Percentiles rank a stretch among this genome's conserved stretches.
Conservation (phyloP, 2,888 invertebrate genomes). For the Clusia tigrina region DNA sequence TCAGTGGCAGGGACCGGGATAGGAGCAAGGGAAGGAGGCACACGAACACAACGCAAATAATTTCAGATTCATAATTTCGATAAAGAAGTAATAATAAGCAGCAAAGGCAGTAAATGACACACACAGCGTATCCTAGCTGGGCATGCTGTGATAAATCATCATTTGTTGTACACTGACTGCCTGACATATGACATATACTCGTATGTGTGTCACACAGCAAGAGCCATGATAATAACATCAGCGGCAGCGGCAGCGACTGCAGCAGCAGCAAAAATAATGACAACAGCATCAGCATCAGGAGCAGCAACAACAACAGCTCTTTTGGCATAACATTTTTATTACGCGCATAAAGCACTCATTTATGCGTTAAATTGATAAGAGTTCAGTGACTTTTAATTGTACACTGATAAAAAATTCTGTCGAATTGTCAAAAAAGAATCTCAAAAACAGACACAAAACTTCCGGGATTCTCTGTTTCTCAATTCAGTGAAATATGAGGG, state of each 20-base stretch:
- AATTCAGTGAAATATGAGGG: too few relatives aligned
- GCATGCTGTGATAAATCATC: slow-evolving; percentile 4
- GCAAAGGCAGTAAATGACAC: not conserved
- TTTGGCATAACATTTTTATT: not conserved
- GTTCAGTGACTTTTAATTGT: not conserved
- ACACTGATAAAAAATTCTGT: not conserved
- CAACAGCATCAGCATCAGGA: too few relatives aligned
- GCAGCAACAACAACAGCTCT: too few relatives aligned
- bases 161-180: not conserved
- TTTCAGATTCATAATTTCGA: slow-evolving; percentile 2
- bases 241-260: too few relatives aligned
- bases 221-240: not conserved
- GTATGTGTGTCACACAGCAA: not conserved
- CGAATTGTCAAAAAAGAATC: too few relatives aligned
- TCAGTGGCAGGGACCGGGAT: too few relatives aligned
- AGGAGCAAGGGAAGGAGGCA: too few relatives aligned
- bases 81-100: not conserved
- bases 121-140: not conserved
- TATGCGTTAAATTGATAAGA: not conserved
- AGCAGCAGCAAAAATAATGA: too few relatives aligned
- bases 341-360: not conserved
- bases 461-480: too few relatives aligned
- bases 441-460: too few relatives aligned
- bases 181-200: not conserved
- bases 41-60: not conserved